Evolutionary conservation across 2,888 invertebrate species (phyloP).

Genomic region (Yponomeuta malinellus): DNA sequence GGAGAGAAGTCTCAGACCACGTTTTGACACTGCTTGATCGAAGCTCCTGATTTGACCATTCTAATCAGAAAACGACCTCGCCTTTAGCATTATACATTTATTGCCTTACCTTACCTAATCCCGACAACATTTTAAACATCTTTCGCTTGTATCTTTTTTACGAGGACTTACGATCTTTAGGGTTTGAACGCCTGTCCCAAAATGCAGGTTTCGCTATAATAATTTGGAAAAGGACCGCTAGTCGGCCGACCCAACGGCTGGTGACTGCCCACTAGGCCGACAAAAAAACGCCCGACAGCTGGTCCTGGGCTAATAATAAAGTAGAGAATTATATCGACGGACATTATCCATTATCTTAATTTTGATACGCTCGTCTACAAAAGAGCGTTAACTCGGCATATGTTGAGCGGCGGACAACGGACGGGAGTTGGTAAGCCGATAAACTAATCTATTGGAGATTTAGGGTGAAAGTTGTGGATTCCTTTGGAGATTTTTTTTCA

Average conservation of each 20-base stretch:
- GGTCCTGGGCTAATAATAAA: constrained; percentile 56
- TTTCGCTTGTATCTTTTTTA: no score
- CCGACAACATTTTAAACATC: no score
- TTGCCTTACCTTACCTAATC: no score
- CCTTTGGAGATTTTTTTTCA: no score
- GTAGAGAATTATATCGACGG: constrained; percentile 56
- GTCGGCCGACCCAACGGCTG: constrained; percentile 41
- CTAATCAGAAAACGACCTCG: no score
- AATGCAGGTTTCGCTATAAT: neutral
- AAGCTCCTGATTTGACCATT: no score
- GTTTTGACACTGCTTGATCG: no score
- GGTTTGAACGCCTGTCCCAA: neutral
- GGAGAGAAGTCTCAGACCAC: no score
- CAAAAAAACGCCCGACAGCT: constrained; percentile 61
- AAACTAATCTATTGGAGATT: constrained; percentile 8
- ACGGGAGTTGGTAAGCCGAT: constrained; percentile 33
- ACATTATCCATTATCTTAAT: constrained; percentile 72
- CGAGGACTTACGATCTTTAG: neutral
- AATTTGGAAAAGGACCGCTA: constrained; percentile 51
- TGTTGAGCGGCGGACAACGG: constrained; percentile 55
- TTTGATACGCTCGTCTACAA: constrained; percentile 65
- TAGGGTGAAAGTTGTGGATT: constrained; percentile 34
- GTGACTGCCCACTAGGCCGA: constrained; percentile 51
- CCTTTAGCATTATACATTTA: no score
- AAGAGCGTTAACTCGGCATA: constrained; percentile 63